These are phyloP conservation scores for Hermodice carunculata DNA, from an alignment of 2,888 invertebrate genomes.

Conservation along the genomic window DNA sequence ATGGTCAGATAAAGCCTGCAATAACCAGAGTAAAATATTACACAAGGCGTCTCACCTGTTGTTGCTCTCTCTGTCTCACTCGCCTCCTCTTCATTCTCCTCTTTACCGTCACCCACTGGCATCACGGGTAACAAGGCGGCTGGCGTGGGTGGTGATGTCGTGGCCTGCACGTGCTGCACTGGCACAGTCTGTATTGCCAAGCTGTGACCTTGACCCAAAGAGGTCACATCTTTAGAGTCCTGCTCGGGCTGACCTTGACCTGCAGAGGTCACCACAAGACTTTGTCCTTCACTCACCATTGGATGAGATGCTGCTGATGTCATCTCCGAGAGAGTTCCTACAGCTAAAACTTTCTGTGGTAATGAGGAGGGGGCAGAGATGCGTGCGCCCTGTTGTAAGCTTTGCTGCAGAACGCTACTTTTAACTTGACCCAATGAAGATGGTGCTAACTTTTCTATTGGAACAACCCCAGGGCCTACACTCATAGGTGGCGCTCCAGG, in stretches of 20 bases:
- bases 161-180: background rate
- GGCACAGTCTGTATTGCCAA: background rate
- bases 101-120: constrained; percentile 36
- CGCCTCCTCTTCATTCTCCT: background rate
- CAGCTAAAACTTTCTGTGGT: too few species aligned
- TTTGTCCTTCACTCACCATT: background rate
- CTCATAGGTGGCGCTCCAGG: background rate
- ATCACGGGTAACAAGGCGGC: constrained; percentile 54
- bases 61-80: constrained; percentile 2
- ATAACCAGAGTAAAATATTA: too few species aligned
- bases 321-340: too few species aligned
- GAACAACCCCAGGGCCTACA: too few species aligned
- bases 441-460: too few species aligned
- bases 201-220: background rate
- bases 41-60: constrained; percentile 2
- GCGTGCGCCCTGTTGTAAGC: background rate
- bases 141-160: constrained; percentile 37
- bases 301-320: constrained; percentile 43
- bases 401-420: too few species aligned
- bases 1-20: too few species aligned
- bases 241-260: background rate
- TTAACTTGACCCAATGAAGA: too few species aligned
- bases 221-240: background rate
- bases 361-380: constrained; percentile 32
- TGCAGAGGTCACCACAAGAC: background rate